Evolutionary conservation across 2,888 invertebrate species (phyloP).

Genomic region (Ennomos fuscantarius): DNA sequence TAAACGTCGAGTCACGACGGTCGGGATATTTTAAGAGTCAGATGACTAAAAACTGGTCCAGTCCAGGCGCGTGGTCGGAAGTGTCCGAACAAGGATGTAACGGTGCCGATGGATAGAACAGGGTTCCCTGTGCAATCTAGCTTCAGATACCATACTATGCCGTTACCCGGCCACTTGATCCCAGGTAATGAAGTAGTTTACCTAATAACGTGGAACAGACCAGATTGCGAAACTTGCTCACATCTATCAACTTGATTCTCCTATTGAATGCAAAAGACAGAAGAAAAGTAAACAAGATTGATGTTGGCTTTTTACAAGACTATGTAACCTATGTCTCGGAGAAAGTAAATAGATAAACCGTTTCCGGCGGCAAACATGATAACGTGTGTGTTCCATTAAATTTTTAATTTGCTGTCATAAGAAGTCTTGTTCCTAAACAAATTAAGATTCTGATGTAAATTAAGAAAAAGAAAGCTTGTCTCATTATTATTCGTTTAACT

Average conservation of each 20-base stretch:
- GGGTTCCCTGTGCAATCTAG: constrained; percentile 60
- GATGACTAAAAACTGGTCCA: constrained; percentile 43
- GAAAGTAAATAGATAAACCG: constrained; percentile 26
- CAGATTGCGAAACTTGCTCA: constrained; percentile 18
- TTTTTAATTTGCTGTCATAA: constrained; percentile 22
- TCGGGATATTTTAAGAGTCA: constrained; percentile 41
- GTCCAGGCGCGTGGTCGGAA: constrained; percentile 57
- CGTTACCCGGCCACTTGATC: constrained; percentile 53
- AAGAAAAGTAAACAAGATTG: neutral
- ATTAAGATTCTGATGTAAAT: constrained; percentile 9
- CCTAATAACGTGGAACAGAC: constrained; percentile 49
- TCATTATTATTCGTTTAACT: neutral
- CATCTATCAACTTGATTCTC: constrained; percentile 10
- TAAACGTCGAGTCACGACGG: constrained; percentile 40
- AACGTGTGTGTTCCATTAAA: constrained; percentile 22
- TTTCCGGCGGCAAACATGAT: constrained; percentile 24
- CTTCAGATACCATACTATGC: constrained; percentile 50
- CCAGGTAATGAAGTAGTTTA: constrained; percentile 56
- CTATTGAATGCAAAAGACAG: neutral
- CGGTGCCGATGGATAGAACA: constrained; percentile 60
- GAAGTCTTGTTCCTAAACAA: constrained; percentile 11
- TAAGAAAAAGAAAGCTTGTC: constrained; percentile 8
- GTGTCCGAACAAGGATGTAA: constrained; percentile 65
- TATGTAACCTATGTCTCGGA: constrained; percentile 13
- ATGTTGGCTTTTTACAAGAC: constrained; percentile 11